Conservation (phyloP, 2,888 invertebrate genomes). For the Willowsia nigromaculata region DNA sequence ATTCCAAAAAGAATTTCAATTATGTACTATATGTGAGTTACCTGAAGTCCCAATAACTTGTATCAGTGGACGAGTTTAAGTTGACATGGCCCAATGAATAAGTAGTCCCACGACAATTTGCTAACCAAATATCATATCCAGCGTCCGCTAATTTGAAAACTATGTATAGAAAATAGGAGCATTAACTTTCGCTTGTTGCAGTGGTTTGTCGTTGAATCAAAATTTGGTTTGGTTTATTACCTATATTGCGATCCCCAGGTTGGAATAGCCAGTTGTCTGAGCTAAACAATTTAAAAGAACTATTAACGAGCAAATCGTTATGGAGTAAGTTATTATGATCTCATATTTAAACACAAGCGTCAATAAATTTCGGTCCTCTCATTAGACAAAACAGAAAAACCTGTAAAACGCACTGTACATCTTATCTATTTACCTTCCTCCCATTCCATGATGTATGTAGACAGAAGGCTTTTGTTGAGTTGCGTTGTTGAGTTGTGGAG, state of each 20-base stretch:
- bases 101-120: conserved; percentile 81
- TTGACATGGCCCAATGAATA: conserved; percentile 80
- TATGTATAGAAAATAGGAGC: too few species aligned
- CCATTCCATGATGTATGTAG: conserved; percentile 25
- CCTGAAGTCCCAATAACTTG: conserved; percentile 56
- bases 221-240: too few species aligned
- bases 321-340: too few species aligned
- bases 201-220: too few species aligned
- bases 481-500: conserved; percentile 14
- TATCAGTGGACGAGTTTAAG: not conserved
- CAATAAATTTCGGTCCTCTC: too few species aligned
- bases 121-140: conserved; percentile 80
- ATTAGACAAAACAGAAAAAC: too few species aligned
- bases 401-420: too few species aligned
- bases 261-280: conserved; percentile 27
- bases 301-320: too few species aligned
- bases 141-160: conserved; percentile 77
- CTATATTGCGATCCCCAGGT: not conserved
- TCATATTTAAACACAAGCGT: too few species aligned
- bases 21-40: too few species aligned
- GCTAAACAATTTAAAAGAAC: not conserved
- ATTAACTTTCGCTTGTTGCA: too few species aligned
- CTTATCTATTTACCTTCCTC: not conserved
- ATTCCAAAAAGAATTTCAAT: not conserved
- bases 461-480: not conserved